Evolutionary conservation across 2,113 vertebrate species (phyloP), one percentile per base, ranked within the genome.

Genomic region (Nothoprocta pentlandii): DNA sequence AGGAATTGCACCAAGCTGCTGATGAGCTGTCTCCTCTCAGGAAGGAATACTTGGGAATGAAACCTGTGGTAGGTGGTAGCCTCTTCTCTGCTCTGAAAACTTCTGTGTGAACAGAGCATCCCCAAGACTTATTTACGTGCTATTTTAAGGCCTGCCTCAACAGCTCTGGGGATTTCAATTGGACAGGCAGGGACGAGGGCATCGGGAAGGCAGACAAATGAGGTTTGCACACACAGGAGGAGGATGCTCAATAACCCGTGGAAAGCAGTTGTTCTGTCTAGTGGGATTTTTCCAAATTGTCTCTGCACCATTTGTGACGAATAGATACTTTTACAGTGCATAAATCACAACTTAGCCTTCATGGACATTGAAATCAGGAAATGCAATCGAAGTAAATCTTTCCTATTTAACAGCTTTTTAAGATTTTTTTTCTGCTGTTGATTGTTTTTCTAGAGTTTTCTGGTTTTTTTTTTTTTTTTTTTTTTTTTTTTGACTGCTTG

Each of bases 31-130:
- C 80, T 71, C 68, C 76, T 59, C 63, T 32, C 2, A 5, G 69
- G 85, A 81, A 28, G 47, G 36, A 28, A 11, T 5, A 1, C 67
- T 53, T 4, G 1, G 47, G 80, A 42, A 64, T 1, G n/a, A 0
- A 5, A 51, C 12, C 30, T 26, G 13, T 74, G 56, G 39, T 25
- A 28, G 0, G 5, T 28, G 78, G 70, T 13, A 30, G 53, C 17
- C 21, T 79, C 9, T 63, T 92, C 61, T 56, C 63, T 58, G 74
- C 75, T 42, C 53, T 15, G 64, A 36, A 28, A 67, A 21, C 6
- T 1, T 25, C 42, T 16, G 28, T 19, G 61, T 32, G 78, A 63
- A 28, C 3, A 7, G 41, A 67, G 16, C 53, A 53, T 20, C 2
- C 2, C 64, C 47, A 9, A 14, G 81, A 11, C 79, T 85, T 89